These are phyloP conservation scores for Scopus umbretta DNA, from an alignment of 2,113 vertebrate species.

Conservation along the genomic window DNA sequence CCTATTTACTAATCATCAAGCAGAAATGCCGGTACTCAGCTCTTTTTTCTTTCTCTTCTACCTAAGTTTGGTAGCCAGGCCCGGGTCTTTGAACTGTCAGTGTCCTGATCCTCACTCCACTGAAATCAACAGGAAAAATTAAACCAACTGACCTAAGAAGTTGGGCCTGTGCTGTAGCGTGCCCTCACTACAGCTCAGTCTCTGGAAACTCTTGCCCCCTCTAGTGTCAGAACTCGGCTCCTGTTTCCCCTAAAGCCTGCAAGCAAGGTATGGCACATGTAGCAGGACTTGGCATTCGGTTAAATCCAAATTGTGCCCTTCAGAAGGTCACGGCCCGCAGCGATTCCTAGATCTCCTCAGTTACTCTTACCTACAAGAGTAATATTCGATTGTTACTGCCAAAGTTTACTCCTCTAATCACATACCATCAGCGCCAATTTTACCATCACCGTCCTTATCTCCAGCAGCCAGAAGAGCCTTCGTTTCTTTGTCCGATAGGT, in stretches of 20 bases:
- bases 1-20: neutral
- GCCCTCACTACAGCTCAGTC: neutral
- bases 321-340: neutral
- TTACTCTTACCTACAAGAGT: neutral
- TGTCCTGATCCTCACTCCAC: neutral
- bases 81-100: neutral
- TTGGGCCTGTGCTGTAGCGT: neutral
- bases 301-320: neutral
- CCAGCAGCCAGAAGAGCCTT: constrained; percentile 87
- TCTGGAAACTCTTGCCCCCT: constrained; percentile 23
- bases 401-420: neutral
- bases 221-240: constrained; percentile 1
- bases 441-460: constrained; percentile 96
- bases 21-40: neutral
- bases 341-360: neutral
- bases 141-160: neutral
- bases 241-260: neutral
- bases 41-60: neutral
- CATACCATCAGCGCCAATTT: constrained; percentile 92
- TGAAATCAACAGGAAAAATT: neutral
- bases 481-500: constrained; percentile 89
- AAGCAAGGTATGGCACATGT: neutral
- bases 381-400: neutral
- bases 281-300: neutral
- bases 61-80: neutral